phyloP scores from a whole-genome alignment of 2,113 vertebrate genomes.

The Elachura formosa region DNA sequence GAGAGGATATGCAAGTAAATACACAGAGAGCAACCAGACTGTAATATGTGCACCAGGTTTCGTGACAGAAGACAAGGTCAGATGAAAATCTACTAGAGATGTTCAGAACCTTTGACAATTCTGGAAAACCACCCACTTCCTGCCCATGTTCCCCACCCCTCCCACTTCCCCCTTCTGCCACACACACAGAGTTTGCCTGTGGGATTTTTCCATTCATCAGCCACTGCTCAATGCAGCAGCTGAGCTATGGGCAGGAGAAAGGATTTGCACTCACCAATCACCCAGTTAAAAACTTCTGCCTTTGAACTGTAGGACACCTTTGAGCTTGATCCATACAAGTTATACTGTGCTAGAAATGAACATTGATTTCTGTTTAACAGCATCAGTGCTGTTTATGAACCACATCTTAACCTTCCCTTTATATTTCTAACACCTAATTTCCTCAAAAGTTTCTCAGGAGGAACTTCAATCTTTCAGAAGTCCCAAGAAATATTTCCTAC shows the following conservation, averaged over 20 bases:
- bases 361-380: background rate
- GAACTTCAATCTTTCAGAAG: constrained; percentile 21
- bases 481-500: constrained; percentile 1
- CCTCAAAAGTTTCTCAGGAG: constrained; percentile 22
- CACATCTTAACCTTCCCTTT: constrained; percentile 31
- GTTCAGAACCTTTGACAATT: background rate
- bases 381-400: background rate
- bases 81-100: background rate
- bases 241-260: background rate
- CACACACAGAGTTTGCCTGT: background rate
- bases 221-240: background rate
- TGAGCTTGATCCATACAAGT: background rate
- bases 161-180: background rate
- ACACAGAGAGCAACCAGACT: background rate
- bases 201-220: background rate
- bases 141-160: background rate
- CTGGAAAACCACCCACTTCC: background rate
- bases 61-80: background rate
- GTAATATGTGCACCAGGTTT: background rate
- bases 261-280: background rate
- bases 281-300: background rate
- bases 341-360: background rate
- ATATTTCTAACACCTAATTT: background rate
- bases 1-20: background rate
- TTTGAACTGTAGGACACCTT: background rate